A percentile compares a stretch with the other conserved stretches of the same genome.
phyloP scores from a whole-genome alignment of 2,797 vertebrate species.

The Amblyopsis hoosieri region DNA sequence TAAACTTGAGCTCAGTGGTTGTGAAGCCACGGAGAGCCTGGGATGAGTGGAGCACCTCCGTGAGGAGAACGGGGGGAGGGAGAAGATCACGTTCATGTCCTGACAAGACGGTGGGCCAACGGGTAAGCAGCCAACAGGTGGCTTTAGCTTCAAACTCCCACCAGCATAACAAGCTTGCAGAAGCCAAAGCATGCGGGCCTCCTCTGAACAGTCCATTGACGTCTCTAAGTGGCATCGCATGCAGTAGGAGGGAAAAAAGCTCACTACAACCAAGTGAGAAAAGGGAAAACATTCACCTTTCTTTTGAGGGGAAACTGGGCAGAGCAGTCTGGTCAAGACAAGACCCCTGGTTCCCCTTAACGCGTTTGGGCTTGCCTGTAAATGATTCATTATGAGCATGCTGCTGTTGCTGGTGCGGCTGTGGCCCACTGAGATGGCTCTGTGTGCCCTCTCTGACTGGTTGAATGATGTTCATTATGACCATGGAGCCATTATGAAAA shows the following conservation, averaged over 20 bases:
- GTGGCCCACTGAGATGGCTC: slow-evolving; percentile 42
- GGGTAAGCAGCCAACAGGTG: slow-evolving; percentile 43
- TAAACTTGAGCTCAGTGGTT: not conserved
- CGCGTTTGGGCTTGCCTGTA: slow-evolving; percentile 27
- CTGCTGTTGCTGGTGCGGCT: slow-evolving; percentile 16
- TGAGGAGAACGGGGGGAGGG: slow-evolving; percentile 14
- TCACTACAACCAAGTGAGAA: slow-evolving; percentile 12
- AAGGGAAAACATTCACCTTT: slow-evolving; percentile 29
- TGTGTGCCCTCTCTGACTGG: slow-evolving; percentile 45
- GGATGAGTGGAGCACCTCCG: slow-evolving; percentile 20
- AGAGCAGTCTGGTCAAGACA: slow-evolving; percentile 10
- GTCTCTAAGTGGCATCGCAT: slow-evolving; percentile 32
- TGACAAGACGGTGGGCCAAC: slow-evolving; percentile 48
- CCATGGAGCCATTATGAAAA: too few species aligned
- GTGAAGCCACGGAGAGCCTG: slow-evolving; percentile 3
- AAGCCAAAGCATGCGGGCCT: slow-evolving; percentile 27
- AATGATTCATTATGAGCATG: slow-evolving; percentile 44
- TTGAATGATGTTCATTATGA: slow-evolving; percentile 64
- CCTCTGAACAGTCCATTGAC: slow-evolving; percentile 24
- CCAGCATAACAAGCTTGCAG: slow-evolving; percentile 41
- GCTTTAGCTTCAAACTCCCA: slow-evolving; percentile 60
- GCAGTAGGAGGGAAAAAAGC: slow-evolving; percentile 35
- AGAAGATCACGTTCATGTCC: slow-evolving; percentile 50
- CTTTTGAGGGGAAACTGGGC: slow-evolving; percentile 21
- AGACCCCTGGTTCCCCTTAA: slow-evolving; percentile 14